Base-by-base conservation (phyloP, 2,797 vertebrate species). In the Fratercula arctica region DNA sequence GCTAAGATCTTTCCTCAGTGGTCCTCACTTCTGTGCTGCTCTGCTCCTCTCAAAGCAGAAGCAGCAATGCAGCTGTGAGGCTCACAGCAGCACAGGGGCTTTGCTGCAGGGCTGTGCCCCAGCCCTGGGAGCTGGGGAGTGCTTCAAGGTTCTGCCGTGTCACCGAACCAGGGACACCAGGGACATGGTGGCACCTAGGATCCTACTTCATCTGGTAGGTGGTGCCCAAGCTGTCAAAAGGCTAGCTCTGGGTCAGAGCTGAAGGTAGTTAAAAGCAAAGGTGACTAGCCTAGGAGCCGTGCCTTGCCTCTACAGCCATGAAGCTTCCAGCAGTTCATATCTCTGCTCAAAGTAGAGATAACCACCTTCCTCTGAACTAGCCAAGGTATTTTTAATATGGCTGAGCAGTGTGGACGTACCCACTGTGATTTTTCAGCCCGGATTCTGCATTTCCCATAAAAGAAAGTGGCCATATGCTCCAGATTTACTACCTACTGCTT, bases 401-500 rank as follows among this genome's bases (percentile, higher is more conserved):
- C 46, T 89, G 61, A 89, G 50, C 91, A 89, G 33, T 51, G 76
- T 89, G 82, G 95, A 89, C 0, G 0, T 82, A 86, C 59, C 46
- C 80, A 35, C 74, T 79, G 59, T 73, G 77, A 64, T 87, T 94
- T 93, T 95, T 85, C 85, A 84, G 12, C 68, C 68, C 0, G 1
- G 72, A 59, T 93, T 87, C 81, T 87, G 46, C 61, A 66, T 83
- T 93, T 89, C 77, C 84, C n/a, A 7, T 93, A 83, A 92, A 92
- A 90, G 84, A 95, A 95, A 87, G 64, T 18, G 25, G 68, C 94
- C 94, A 94, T 95, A 91, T 96, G 93, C 64, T 96, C 53, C 86
- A 94, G 78, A 93, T 90, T 92, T 95, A 96, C 92, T 96, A 95
- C 56, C 84, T 96, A 94, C 83, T 91, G 73, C 87, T 95, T 93